Conservation (phyloP, 2,888 invertebrate species). For the Eristalis arbustorum region DNA sequence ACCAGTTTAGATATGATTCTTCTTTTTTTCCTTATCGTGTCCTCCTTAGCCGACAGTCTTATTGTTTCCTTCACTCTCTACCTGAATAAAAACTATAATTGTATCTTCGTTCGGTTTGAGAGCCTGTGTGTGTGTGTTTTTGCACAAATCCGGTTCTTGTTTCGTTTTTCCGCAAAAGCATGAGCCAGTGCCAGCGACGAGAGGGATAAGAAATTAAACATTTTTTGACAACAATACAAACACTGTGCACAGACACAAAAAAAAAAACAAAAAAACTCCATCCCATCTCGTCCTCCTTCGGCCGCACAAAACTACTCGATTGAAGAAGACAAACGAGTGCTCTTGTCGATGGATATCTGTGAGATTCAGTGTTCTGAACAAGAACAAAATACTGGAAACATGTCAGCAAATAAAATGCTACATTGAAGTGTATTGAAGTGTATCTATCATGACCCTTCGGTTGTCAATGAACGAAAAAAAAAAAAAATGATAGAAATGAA, state of each 20-base stretch:
- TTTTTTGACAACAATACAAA: constrained; percentile 68
- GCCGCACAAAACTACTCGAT: not conserved
- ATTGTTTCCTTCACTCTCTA: not conserved
- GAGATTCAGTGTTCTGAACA: constrained; percentile 2
- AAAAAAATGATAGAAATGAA: not conserved
- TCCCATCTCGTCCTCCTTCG: not conserved
- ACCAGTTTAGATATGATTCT: constrained; percentile 16
- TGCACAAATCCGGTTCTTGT: constrained; percentile 63
- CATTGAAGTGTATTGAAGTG: constrained; percentile 48
- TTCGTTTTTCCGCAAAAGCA: constrained; percentile 3
- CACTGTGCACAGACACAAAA: constrained; percentile 43
- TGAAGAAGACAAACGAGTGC: constrained; percentile 51
- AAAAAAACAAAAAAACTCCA: too few species aligned
- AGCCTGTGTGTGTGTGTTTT: not conserved
- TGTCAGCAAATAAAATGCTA: constrained; percentile 67
- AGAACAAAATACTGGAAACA: constrained; percentile 42
- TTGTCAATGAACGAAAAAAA: constrained; percentile 13
- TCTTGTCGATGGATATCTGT: constrained; percentile 46
- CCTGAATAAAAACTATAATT: constrained; percentile 12
- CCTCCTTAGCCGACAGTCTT: not conserved
- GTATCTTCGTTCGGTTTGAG: constrained; percentile 21
- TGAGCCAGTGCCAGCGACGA: not conserved
- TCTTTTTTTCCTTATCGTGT: constrained; percentile 14
- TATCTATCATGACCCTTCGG: constrained; percentile 53
- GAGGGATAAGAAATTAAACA: constrained; percentile 43